Percentiles rank a stretch among this genome's conserved stretches.
phyloP scores from a whole-genome alignment of 64 coral and sea anemone genomes.

The Cladopsammia gracilis region DNA sequence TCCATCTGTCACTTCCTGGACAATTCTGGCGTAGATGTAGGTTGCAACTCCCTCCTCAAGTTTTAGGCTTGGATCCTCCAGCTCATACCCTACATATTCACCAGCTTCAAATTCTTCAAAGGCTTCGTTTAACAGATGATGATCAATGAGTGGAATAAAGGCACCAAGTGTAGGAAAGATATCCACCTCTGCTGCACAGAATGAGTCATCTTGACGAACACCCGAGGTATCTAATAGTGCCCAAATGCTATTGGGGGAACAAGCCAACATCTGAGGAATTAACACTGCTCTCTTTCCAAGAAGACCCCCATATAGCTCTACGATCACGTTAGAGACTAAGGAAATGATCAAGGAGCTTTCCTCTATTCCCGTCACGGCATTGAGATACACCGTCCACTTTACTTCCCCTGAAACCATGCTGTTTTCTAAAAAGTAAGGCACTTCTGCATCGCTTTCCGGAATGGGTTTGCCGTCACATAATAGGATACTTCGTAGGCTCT shows the following conservation, averaged over 20 bases:
- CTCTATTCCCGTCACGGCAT: neutral
- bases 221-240: conserved; percentile 34
- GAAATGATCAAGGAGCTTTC: neutral
- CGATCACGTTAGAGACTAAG: conserved; percentile 54
- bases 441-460: conserved; percentile 50
- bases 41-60: conserved; percentile 59
- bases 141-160: conserved; percentile 69
- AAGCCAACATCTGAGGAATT: conserved; percentile 43
- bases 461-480: conserved; percentile 21
- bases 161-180: conserved; percentile 48
- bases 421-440: conserved; percentile 57
- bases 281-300: conserved; percentile 33
- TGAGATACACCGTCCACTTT: conserved; percentile 58
- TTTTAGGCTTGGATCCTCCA: conserved; percentile 78
- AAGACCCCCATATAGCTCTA: conserved; percentile 13
- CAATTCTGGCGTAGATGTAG: conserved; percentile 76
- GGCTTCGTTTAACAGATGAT: conserved; percentile 61
- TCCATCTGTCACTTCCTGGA: conserved; percentile 50
- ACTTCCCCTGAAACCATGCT: neutral
- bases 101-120: conserved; percentile 76
- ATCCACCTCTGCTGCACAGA: neutral
- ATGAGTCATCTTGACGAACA: conserved; percentile 58
- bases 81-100: conserved; percentile 85
- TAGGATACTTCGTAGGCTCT: conserved; percentile 38
- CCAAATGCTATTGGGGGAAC: conserved; percentile 8